Percentiles rank a stretch among this genome's conserved stretches.
phyloP scores from a whole-genome alignment of 2,113 vertebrate species.

The Leiothrix lutea region DNA sequence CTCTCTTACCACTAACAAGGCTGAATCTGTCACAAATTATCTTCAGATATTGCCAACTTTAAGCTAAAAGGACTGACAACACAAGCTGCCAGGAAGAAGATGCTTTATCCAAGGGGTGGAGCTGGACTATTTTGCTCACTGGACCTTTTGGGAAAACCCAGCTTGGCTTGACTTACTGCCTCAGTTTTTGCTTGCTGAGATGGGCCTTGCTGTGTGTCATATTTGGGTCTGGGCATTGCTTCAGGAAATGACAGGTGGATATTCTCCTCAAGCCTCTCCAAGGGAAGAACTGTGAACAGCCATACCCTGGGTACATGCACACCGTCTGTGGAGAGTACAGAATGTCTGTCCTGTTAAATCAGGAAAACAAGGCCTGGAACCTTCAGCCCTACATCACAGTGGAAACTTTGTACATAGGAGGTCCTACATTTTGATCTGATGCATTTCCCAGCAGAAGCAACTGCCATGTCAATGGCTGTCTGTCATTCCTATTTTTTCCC shows the following conservation, averaged over 20 bases:
- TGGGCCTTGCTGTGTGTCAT: not conserved
- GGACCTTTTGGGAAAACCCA: not conserved
- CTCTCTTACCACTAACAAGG: not conserved
- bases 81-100: not conserved
- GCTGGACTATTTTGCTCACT: not conserved
- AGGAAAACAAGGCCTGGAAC: not conserved
- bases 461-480: not conserved
- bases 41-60: not conserved
- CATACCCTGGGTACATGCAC: not conserved
- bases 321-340: fast-evolving
- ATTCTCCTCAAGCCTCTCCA: not conserved
- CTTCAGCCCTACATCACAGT: not conserved
- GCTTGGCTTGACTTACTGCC: not conserved
- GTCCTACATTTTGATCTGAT: not conserved
- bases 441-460: not conserved
- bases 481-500: not conserved
- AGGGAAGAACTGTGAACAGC: not conserved
- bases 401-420: not conserved
- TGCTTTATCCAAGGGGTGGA: not conserved
- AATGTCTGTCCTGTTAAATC: not conserved
- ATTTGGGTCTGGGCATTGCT: not conserved
- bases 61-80: not conserved
- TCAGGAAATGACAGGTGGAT: not conserved
- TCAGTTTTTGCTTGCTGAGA: not conserved
- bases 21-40: not conserved